Conservation (phyloP, 2,888 invertebrate species). For the Gibbula magus region DNA sequence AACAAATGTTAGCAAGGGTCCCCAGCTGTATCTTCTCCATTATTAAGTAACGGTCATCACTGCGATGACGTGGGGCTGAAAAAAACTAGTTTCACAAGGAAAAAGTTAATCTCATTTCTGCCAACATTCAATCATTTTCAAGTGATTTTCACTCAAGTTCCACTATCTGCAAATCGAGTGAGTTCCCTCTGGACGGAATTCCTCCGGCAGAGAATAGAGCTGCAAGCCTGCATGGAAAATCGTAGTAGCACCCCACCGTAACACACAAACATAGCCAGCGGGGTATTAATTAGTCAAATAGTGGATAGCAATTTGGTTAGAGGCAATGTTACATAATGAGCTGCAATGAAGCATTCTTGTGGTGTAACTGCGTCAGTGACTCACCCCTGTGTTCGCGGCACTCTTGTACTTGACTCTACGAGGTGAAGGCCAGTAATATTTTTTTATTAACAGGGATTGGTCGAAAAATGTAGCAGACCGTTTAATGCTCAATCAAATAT, state of each 20-base stretch:
- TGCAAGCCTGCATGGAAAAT: neutral
- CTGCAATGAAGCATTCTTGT: neutral
- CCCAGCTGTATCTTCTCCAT: too few relatives aligned
- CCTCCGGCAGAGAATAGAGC: neutral
- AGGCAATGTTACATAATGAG: neutral
- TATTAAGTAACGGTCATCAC: too few relatives aligned
- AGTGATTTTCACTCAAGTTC: constrained; percentile 9
- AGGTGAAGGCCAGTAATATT: too few relatives aligned
- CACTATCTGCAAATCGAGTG: constrained; percentile 5
- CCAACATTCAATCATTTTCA: constrained; percentile 13
- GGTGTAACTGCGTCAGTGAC: too few relatives aligned
- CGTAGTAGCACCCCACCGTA: neutral
- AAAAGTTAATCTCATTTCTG: neutral
- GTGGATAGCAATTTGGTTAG: neutral
- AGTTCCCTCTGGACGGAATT: neutral
- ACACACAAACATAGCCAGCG: neutral
- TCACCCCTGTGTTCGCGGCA: too few relatives aligned
- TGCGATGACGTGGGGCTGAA: too few relatives aligned
- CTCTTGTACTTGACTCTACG: too few relatives aligned
- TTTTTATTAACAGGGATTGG: too few relatives aligned
- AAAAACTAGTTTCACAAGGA: too few relatives aligned
- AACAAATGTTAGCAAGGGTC: too few relatives aligned
- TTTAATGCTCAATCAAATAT: too few relatives aligned
- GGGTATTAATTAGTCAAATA: neutral
- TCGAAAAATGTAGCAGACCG: too few relatives aligned